A percentile compares a stretch with the other conserved stretches of the same genome.
phyloP scores from a whole-genome alignment of 2,888 invertebrate species.

The Andricus quercusramuli region DNA sequence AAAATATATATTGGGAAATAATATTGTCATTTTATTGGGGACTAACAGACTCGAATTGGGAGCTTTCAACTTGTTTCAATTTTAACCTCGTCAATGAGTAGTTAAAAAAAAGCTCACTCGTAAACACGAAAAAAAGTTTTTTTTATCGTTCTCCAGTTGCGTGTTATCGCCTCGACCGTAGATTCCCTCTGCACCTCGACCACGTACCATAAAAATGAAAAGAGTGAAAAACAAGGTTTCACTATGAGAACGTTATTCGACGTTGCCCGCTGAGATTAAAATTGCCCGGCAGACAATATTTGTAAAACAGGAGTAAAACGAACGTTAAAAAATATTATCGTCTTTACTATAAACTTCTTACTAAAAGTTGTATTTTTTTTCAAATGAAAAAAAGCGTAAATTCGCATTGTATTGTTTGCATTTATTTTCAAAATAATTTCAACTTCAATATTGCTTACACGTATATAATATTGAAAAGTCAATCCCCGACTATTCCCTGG shows the following conservation, averaged over 20 bases:
- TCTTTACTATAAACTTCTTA: too few species aligned
- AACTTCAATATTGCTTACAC: too few species aligned
- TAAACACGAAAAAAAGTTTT: background rate
- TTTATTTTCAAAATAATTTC: too few species aligned
- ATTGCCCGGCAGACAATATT: background rate
- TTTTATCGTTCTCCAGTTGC: constrained; percentile 3
- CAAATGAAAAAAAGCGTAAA: too few species aligned
- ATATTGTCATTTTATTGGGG: background rate
- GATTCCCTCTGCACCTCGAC: too few species aligned
- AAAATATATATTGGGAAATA: background rate
- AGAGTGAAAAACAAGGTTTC: too few species aligned
- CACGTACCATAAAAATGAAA: too few species aligned
- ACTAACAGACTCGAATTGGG: background rate
- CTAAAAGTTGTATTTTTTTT: too few species aligned
- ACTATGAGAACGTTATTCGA: background rate
- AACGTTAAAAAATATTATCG: too few species aligned
- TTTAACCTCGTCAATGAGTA: background rate
- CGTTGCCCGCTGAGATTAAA: background rate
- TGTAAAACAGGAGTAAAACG: background rate
- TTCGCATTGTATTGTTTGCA: too few species aligned
- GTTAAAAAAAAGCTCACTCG: constrained; percentile 10
- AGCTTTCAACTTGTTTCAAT: constrained; percentile 10
- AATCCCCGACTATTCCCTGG: too few species aligned
- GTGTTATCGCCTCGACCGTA: background rate
- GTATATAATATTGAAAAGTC: too few species aligned